phyloP scores from a whole-genome alignment of 2,888 invertebrate genomes.

The Ypsolopha sequella region DNA sequence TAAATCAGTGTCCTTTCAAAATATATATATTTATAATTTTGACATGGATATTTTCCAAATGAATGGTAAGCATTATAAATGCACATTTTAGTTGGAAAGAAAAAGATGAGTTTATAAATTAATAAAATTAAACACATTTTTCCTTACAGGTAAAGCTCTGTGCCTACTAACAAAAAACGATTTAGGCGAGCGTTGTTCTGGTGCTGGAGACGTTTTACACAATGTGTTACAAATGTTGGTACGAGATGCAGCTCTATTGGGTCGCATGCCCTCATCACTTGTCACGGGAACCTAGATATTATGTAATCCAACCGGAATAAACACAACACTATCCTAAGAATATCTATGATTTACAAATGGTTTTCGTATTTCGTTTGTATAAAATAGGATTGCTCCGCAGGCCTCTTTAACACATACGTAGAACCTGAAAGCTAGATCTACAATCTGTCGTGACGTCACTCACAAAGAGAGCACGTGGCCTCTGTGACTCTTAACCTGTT shows the following conservation, averaged over 20 bases:
- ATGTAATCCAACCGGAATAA: too few species aligned
- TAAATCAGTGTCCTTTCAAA: too few species aligned
- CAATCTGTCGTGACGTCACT: too few species aligned
- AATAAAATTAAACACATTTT: constrained; percentile 1
- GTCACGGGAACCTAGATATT: constrained; percentile 90
- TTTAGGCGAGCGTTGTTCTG: constrained; percentile 91
- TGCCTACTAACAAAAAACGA: constrained; percentile 91
- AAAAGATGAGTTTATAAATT: neutral
- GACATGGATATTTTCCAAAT: constrained; percentile 96
- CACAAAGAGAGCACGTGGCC: too few species aligned
- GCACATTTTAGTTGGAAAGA: neutral
- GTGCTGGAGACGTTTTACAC: constrained; percentile 93
- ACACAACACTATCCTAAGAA: too few species aligned
- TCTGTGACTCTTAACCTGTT: too few species aligned
- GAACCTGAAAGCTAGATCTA: too few species aligned
- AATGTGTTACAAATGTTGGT: constrained; percentile 92
- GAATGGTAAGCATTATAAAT: constrained; percentile 77
- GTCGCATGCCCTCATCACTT: constrained; percentile 84
- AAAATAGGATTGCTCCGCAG: too few species aligned
- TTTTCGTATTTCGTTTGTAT: too few species aligned
- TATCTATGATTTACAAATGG: too few species aligned
- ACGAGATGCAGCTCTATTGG: constrained; percentile 82
- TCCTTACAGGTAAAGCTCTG: constrained; percentile 83
- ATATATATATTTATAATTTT: too few species aligned
- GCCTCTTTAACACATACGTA: too few species aligned